These are phyloP conservation scores for Leptopterna dolabrata DNA, from an alignment of 2,888 invertebrate genomes.

Conservation along the genomic window DNA sequence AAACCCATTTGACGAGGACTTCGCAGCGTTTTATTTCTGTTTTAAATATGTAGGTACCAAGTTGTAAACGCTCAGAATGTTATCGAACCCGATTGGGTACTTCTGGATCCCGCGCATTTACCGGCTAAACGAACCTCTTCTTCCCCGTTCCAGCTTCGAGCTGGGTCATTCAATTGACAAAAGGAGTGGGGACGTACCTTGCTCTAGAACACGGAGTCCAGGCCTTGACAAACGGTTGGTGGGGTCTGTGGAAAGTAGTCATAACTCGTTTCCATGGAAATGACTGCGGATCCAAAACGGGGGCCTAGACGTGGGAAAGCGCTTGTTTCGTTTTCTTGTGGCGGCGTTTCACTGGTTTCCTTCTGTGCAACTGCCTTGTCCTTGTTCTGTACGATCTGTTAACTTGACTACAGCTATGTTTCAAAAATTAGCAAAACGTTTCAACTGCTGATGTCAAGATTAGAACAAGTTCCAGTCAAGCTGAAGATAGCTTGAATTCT, in stretches of 20 bases:
- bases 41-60: no score
- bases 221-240: background rate
- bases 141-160: background rate
- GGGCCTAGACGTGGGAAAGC: background rate
- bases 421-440: no score
- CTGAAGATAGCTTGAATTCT: no score
- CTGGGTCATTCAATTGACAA: background rate
- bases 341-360: background rate
- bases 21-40: no score
- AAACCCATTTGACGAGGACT: no score
- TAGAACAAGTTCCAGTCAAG: no score
- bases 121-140: background rate
- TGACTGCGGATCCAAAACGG: background rate
- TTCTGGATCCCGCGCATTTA: background rate
- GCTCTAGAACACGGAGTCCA: background rate
- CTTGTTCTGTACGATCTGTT: background rate
- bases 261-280: slow-evolving; percentile 29
- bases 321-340: background rate
- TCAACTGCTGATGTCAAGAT: no score
- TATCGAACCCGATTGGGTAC: background rate
- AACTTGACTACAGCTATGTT: background rate
- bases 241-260: background rate
- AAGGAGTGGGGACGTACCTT: background rate
- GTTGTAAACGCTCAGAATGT: no score
- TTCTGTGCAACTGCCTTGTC: background rate